Percentiles rank a stretch among this genome's conserved stretches.
Evolutionary conservation across 2,888 invertebrate species (phyloP).

Genomic region (Lepidochrysops patricia): DNA sequence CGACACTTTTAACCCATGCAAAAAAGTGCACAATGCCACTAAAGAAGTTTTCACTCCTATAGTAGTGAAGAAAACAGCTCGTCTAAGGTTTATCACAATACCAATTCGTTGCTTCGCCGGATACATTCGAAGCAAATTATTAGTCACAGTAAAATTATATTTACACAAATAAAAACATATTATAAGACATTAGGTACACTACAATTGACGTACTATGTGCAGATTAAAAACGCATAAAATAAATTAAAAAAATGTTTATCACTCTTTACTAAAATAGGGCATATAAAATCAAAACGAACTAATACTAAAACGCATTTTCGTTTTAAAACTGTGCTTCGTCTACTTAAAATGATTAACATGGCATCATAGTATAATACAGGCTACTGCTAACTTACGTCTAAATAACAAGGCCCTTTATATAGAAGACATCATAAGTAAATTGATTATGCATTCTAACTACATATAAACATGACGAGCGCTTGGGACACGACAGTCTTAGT

Average conservation of each 20-base stretch:
- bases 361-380: conserved; percentile 40
- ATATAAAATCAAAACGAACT: conserved; percentile 45
- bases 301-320: conserved; percentile 71
- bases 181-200: conserved; percentile 31
- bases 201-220: conserved; percentile 38
- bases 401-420: conserved; percentile 47
- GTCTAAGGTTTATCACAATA: conserved; percentile 29
- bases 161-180: conserved; percentile 24
- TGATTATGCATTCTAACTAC: conserved; percentile 13
- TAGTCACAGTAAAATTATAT: conserved; percentile 12
- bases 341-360: conserved; percentile 45
- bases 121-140: conserved; percentile 26
- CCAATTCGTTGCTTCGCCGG: conserved; percentile 30
- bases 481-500: no score
- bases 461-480: neutral
- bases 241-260: conserved; percentile 21
- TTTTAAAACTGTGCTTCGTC: conserved; percentile 37
- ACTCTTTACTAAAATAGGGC: conserved; percentile 25
- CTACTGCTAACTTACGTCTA: conserved; percentile 34
- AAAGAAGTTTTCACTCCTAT: no score
- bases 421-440: conserved; percentile 26
- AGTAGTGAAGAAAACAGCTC: neutral
- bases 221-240: conserved; percentile 20
- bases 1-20: no score
- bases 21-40: no score